These are phyloP conservation scores for Metacarcinus magister DNA, from an alignment of 2,888 invertebrate genomes.

Conservation along the genomic window DNA sequence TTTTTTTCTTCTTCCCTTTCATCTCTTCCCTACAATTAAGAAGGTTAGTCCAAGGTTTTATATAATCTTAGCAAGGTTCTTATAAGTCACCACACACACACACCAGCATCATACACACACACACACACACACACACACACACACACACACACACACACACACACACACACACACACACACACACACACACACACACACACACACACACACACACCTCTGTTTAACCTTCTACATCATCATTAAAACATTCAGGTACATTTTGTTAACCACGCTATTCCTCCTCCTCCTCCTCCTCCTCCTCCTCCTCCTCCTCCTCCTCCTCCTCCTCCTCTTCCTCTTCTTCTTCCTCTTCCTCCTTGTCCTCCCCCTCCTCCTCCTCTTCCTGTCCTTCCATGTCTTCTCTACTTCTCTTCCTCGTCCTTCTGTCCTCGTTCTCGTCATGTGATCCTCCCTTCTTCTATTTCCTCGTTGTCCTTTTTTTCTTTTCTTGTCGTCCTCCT, in stretches of 20 bases:
- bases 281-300: too few relatives aligned
- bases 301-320: too few relatives aligned
- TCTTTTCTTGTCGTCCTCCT: neutral
- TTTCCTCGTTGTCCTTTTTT: neutral
- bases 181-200: neutral
- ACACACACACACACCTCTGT: too few relatives aligned
- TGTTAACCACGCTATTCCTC: too few relatives aligned
- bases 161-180: neutral
- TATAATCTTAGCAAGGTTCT: too few relatives aligned
- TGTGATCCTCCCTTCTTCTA: neutral
- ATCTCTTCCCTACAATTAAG: neutral
- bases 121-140: neutral
- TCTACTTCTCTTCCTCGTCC: neutral
- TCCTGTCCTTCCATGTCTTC: neutral
- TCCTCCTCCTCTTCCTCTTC: neutral
- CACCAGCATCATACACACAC: neutral
- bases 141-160: neutral
- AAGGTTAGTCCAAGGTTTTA: too few relatives aligned
- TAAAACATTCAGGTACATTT: too few relatives aligned
- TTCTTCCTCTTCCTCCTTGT: conserved; percentile 55
- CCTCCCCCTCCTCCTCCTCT: neutral
- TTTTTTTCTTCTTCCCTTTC: too few relatives aligned
- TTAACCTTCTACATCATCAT: too few relatives aligned
- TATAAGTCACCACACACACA: neutral
- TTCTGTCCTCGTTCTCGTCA: neutral